phyloP scores from a whole-genome alignment of 2,113 vertebrate species.

The Phrynocephalus versicolor region DNA sequence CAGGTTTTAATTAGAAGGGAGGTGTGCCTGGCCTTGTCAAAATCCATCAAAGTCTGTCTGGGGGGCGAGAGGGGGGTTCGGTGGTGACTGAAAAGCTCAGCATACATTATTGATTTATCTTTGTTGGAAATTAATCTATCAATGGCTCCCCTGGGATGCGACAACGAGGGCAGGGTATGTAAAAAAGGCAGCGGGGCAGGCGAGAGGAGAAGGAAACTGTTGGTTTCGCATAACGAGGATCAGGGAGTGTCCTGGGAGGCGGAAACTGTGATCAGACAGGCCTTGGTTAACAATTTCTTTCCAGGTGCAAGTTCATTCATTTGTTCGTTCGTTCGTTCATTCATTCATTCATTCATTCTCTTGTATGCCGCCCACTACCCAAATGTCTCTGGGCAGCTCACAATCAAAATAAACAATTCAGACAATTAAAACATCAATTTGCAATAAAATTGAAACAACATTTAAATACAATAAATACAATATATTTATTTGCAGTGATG shows the following conservation, averaged over 20 bases:
- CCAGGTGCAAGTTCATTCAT: no score
- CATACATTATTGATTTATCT: constrained; percentile 74
- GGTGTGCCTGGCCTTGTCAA: constrained; percentile 69
- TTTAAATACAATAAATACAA: no score
- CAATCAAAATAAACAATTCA: no score
- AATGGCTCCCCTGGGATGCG: constrained; percentile 40
- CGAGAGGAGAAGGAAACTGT: fast-evolving
- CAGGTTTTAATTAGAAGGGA: constrained; percentile 72
- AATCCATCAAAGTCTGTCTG: constrained; percentile 58
- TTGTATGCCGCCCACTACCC: no score
- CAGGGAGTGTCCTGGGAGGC: fast-evolving
- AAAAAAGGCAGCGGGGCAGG: background rate
- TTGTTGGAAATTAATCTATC: constrained; percentile 69
- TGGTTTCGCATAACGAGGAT: background rate
- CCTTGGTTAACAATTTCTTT: background rate
- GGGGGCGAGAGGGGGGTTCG: background rate
- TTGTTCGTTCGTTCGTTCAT: no score
- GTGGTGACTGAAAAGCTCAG: constrained; percentile 53
- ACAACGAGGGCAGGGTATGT: fast-evolving
- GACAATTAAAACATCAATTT: no score
- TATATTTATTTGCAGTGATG: no score
- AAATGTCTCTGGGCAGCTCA: no score
- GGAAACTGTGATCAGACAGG: no score
- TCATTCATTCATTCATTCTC: no score
- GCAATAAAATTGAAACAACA: no score